Conservation (phyloP, 2,888 invertebrate species). For the Caenorhabditis virilis region DNA sequence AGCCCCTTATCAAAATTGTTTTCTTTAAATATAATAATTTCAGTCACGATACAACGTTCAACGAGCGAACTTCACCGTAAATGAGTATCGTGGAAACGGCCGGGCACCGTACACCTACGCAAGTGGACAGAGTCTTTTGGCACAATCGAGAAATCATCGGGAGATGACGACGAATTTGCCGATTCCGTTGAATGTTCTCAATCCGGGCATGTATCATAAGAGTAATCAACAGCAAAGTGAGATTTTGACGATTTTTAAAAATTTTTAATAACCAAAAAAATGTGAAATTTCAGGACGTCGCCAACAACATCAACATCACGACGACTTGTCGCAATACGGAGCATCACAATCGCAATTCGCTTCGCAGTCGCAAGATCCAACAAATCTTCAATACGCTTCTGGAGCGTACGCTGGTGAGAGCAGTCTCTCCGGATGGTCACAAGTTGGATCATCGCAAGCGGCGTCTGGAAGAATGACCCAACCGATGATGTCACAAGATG, state of each 20-base stretch:
- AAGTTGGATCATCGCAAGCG: constrained; percentile 8
- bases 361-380: constrained; percentile 25
- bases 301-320: no score
- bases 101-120: constrained; percentile 37
- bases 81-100: constrained; percentile 35
- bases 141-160: constrained; percentile 2
- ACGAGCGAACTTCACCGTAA: constrained; percentile 38
- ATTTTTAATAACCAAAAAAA: no score
- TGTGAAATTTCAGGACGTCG: constrained; percentile 22
- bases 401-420: background rate
- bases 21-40: background rate
- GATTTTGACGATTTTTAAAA: no score
- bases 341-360: constrained; percentile 20
- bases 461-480: constrained; percentile 10
- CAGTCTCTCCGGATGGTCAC: constrained; percentile 37
- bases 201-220: constrained; percentile 11
- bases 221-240: constrained; percentile 13
- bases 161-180: constrained; percentile 18
- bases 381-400: background rate
- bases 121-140: constrained; percentile 29
- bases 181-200: constrained; percentile 46
- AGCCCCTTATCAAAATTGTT: no score
- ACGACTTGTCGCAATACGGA: constrained; percentile 25
- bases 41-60: constrained; percentile 26
- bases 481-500: constrained; percentile 40